Evolutionary conservation across 2,888 invertebrate species (phyloP), one percentile per base, ranked within the genome.

Genomic region (Trissoscelio sp.): DNA sequence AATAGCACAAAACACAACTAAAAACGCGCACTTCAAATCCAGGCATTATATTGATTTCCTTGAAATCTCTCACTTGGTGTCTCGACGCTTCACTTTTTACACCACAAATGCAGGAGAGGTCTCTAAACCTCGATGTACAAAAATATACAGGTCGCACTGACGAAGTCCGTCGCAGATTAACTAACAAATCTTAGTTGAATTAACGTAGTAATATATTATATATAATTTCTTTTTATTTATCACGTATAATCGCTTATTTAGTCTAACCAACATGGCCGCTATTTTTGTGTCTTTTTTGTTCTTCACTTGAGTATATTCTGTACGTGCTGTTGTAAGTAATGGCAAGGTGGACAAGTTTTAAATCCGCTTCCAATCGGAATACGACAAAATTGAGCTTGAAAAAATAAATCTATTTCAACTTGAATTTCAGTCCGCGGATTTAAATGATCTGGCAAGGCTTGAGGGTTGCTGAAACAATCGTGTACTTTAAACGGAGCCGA

Each of bases 121-220:
- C 14, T 44, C 31, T 24, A 89, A 85, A 88, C 86, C 85, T 88
- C 85, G 86, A 88, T 89, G 87, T 91, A 91, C 88, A 91, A 91
- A 91, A 91, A 91, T 90, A 90, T 90, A 90, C 88, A 87, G 86
- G 84, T 88, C 74, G 60, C 75, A 79, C 72, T 84, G 73, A 83
- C 70, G 28, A 58, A 77, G 69, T 48, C 14, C 70, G 58, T 72
- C 79, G 67, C 67, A 16, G 51, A 72, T 75, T 67, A 70, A 62
- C 64, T 79, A 79, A 79, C 72, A 77, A 79, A 82, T 75, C 70
- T 78, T 80, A 79, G 18, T 62, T 72, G 44, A 66, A 72, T 60
- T 58, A 72, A 72, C 42, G 37, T 72, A 75, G 58, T 66, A 39
- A 74, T 80, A 83, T 79, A 87, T 87, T 82, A 83, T 83, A 82